Evolutionary conservation across 2,113 vertebrate genomes (phyloP).

Genomic region (Procapra przewalskii): DNA sequence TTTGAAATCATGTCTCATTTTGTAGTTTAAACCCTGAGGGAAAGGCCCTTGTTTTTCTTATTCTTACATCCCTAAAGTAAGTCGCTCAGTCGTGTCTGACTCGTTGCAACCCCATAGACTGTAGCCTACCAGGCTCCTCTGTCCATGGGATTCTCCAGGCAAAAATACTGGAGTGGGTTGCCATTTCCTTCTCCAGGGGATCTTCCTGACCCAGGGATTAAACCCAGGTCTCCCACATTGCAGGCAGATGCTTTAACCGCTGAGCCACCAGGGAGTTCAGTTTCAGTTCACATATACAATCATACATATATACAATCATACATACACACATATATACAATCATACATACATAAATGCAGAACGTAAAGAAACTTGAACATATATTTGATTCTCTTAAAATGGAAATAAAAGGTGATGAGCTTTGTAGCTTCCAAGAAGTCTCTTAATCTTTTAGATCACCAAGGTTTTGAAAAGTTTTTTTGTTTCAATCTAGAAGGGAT

Average conservation of each 20-base stretch:
- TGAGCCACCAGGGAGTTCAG: too few relatives aligned
- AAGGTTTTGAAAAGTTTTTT: not conserved
- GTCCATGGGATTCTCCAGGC: too few relatives aligned
- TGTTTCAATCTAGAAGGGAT: not conserved
- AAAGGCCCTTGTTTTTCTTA: not conserved
- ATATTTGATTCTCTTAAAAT: not conserved
- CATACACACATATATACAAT: not conserved
- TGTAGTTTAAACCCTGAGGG: slow-evolving; percentile 1
- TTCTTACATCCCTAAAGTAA: not conserved
- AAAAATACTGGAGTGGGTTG: too few relatives aligned
- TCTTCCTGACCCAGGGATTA: too few relatives aligned
- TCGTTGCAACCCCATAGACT: too few relatives aligned
- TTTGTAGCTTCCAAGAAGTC: not conserved
- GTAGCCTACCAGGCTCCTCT: too few relatives aligned
- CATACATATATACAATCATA: not conserved
- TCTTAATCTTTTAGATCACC: not conserved
- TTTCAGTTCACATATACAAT: not conserved
- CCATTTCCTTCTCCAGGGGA: too few relatives aligned
- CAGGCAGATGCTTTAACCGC: too few relatives aligned
- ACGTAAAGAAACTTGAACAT: not conserved
- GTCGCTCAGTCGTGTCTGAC: too few relatives aligned
- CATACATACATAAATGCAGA: not conserved
- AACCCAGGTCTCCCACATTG: too few relatives aligned
- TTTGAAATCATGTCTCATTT: not conserved
- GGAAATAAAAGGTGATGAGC: not conserved